These are phyloP conservation scores for Drosophila nr. perissopoda DNA, from an alignment of 2,888 invertebrate genomes.

Conservation along the genomic window DNA sequence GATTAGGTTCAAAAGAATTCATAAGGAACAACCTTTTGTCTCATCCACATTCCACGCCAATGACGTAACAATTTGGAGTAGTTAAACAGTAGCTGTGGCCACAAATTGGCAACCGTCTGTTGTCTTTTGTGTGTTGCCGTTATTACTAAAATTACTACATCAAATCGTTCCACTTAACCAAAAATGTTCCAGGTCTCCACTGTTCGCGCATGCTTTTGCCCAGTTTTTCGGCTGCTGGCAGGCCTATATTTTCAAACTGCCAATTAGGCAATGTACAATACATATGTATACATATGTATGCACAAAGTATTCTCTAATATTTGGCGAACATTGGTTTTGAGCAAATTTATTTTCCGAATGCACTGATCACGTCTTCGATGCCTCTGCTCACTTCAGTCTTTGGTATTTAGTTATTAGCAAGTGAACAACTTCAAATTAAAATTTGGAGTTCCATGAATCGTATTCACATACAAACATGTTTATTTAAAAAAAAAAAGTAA, in stretches of 20 bases:
- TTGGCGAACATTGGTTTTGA: conserved; percentile 9
- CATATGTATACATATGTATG: conserved; percentile 36
- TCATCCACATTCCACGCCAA: conserved; percentile 58
- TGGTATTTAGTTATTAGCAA: not conserved
- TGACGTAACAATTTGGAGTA: conserved; percentile 69
- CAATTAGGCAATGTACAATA: conserved; percentile 51
- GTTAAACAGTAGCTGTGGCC: conserved; percentile 71
- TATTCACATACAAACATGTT: not conserved
- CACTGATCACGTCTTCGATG: not conserved
- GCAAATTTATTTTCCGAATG: conserved; percentile 3
- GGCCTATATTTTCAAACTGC: conserved; percentile 44
- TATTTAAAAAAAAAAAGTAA: not conserved
- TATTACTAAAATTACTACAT: conserved; percentile 75
- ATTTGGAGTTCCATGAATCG: not conserved
- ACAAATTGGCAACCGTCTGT: conserved; percentile 62
- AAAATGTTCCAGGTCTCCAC: conserved; percentile 57
- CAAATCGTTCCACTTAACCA: conserved; percentile 72
- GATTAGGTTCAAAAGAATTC: conserved; percentile 18
- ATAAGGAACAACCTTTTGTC: conserved; percentile 19
- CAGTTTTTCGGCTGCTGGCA: conserved; percentile 38
- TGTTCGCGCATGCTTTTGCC: conserved; percentile 48
- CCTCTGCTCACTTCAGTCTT: not conserved
- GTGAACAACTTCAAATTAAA: not conserved
- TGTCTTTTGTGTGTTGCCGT: conserved; percentile 55
- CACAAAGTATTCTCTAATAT: conserved; percentile 52